Base-by-base conservation (phyloP, 2,888 invertebrate species). In the Thymelicus sylvestris region DNA sequence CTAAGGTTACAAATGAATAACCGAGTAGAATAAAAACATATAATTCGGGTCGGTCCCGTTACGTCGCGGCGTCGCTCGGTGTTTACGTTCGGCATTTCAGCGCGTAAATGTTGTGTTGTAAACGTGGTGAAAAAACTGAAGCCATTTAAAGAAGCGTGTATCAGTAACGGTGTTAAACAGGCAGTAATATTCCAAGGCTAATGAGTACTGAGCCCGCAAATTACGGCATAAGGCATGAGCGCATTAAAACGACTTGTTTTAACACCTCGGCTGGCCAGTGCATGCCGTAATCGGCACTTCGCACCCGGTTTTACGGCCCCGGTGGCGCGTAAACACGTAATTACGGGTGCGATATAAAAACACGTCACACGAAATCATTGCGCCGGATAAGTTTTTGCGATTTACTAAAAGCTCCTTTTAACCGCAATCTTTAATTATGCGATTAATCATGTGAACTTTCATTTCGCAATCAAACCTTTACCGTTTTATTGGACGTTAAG, bases 171-270 rank as follows among this genome's bases (percentile, higher is more conserved):
- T 52, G 57, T 66, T 69, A 69, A 69, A 50, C 59, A 59, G 64
- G n/a, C 64, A 55, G 64, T 61, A 66, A 61, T 71, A 71, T 66
- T 64, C 68, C 69, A 69, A 69, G 69, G 69, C 69, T 77, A 77
- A 77, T 74, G 77, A 76, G 72, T 67, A 70, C 72, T 68, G 72
- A 60, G 65, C 60, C 63, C 72, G 76, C 76, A 77, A 77, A 78
- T 78, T 74, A 76, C 73, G 71, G 69, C 71, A 74, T 75, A 76
- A 72, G 69, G 75, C 70, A 63, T 62, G 75, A 77, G 71, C 73
- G 72, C 73, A 74, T 74, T 75, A 77, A 75, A 72, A 78, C 71
- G 67, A 74, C 73, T 72, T 64, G 72, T 75, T 76, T 77, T 75
- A 76, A 76, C 72, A 76, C 75, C 76, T 76, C 71, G 55, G 50